Conservation (phyloP, 2,888 invertebrate genomes). For the Parnassius mnemosyne region DNA sequence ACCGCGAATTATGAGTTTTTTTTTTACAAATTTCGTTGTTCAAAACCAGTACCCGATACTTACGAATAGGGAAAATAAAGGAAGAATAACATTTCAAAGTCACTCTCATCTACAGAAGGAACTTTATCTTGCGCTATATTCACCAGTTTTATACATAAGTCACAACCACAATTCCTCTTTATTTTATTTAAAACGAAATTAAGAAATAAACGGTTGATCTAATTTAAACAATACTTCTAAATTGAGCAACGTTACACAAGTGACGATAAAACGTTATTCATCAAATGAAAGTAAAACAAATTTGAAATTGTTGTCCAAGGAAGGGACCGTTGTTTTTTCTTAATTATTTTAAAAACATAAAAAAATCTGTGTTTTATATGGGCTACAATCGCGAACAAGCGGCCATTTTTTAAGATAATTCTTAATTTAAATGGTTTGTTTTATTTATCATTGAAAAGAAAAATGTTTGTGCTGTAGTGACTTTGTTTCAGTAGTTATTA, state of each 20-base stretch:
- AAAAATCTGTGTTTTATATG: no score
- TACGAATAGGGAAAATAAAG: conserved; percentile 25
- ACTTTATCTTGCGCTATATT: conserved; percentile 44
- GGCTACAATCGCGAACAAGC: no score
- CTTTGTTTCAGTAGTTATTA: no score
- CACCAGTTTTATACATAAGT: conserved; percentile 58
- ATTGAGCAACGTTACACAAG: conserved; percentile 68
- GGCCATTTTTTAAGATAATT: background rate
- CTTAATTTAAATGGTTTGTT: conserved; percentile 7
- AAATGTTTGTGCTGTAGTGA: no score
- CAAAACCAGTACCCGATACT: conserved; percentile 20
- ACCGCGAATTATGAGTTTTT: conserved; percentile 11
- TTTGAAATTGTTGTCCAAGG: background rate
- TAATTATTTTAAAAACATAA: no score
- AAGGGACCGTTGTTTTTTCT: no score
- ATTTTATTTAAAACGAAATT: conserved; percentile 36
- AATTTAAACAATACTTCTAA: conserved; percentile 51
- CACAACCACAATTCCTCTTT: conserved; percentile 68
- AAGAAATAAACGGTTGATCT: conserved; percentile 44
- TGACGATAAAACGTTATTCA: conserved; percentile 73
- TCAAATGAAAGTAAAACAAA: conserved; percentile 27
- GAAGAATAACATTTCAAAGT: conserved; percentile 70
- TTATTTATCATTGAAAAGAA: background rate
- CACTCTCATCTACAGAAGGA: conserved; percentile 57
- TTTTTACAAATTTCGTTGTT: conserved; percentile 34